A percentile compares a stretch with the other conserved stretches of the same genome.
These are phyloP conservation scores for Conus canariensis DNA, from an alignment of 2,888 invertebrate genomes.

Conservation along the genomic window DNA sequence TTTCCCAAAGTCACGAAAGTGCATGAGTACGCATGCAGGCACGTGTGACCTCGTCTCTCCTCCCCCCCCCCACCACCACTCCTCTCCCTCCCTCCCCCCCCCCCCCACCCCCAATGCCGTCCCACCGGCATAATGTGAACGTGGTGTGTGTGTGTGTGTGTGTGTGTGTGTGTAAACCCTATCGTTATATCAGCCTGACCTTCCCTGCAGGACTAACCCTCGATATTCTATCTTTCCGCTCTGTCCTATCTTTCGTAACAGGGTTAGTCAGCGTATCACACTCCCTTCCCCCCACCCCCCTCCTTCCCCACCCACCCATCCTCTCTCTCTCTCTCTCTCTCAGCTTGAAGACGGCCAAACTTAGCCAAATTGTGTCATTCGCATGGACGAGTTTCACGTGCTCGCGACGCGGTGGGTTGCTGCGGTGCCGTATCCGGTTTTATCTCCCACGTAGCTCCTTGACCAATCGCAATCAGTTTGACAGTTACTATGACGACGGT, in stretches of 20 bases:
- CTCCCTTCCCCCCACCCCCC: background rate
- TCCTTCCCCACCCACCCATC: background rate
- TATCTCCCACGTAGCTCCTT: background rate
- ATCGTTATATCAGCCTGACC: no score
- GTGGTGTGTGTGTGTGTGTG: no score
- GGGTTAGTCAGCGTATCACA: background rate
- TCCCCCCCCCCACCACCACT: no score
- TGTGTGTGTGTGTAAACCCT: no score
- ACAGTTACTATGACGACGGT: slow-evolving; percentile 5
- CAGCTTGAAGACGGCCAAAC: background rate
- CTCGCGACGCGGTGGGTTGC: background rate
- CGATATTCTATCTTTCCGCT: no score
- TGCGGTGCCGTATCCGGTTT: background rate
- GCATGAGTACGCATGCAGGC: no score
- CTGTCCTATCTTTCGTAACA: background rate
- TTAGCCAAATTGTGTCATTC: background rate
- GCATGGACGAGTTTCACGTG: background rate
- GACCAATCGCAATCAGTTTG: background rate
- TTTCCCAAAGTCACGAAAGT: no score
- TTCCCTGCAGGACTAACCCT: no score
- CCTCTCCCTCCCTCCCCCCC: no score
- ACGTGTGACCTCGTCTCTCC: no score
- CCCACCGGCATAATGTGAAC: no score
- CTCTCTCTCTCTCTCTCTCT: background rate
- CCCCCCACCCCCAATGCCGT: no score